These are phyloP conservation scores for Rhynchophorus ferrugineus DNA, from an alignment of 1,140 invertebrate species.

Conservation along the genomic window DNA sequence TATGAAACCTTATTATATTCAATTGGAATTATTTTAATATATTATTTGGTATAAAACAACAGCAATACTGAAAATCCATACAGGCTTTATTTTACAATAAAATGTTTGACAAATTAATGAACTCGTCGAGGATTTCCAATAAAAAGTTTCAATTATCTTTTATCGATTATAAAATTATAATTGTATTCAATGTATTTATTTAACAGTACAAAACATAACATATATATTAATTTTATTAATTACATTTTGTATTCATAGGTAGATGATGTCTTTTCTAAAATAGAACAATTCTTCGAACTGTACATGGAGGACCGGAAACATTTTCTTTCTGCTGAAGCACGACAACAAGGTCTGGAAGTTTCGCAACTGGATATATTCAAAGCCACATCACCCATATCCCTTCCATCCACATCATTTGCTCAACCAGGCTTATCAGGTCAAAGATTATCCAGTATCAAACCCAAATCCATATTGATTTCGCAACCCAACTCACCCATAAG, in stretches of 20 bases:
- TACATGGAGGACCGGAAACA: constrained; percentile 81
- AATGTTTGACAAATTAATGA: too few species aligned
- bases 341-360: constrained; percentile 42
- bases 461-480: not conserved
- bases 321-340: constrained; percentile 2
- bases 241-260: constrained; percentile 53
- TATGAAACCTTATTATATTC: too few species aligned
- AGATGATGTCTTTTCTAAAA: constrained; percentile 87
- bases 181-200: too few species aligned
- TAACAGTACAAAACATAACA: too few species aligned
- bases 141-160: too few species aligned
- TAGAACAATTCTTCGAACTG: constrained; percentile 87
- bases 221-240: too few species aligned
- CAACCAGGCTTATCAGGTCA: not conserved
- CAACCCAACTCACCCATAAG: not conserved
- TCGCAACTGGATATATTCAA: constrained; percentile 33
- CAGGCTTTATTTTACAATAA: too few species aligned
- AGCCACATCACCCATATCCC: not conserved
- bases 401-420: constrained; percentile 4
- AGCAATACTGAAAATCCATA: too few species aligned
- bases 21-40: too few species aligned
- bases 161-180: too few species aligned
- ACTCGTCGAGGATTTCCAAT: too few species aligned
- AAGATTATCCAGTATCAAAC: not conserved
- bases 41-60: too few species aligned